Base-by-base conservation (phyloP, 1,140 invertebrate genomes). In the Mercenaria mercenaria region DNA sequence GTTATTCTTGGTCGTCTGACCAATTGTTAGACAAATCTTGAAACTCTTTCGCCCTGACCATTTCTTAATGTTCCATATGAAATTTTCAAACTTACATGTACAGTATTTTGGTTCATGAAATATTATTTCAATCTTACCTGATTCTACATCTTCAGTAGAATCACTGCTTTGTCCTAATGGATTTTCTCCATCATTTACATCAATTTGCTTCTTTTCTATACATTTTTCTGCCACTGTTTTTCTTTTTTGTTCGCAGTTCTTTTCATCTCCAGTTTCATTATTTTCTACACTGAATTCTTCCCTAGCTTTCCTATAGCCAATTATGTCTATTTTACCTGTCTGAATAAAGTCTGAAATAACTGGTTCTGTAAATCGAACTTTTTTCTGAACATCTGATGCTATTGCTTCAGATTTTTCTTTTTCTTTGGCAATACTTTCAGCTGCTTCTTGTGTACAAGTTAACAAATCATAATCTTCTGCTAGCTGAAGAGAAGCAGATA, bases 391-490 rank as follows among this genome's bases (percentile, higher is more conserved):
- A 39, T 11, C 8, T 76, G 43, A 56, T 37, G 11, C n/a, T n/a
- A 15, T 6, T 32, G 32, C 59, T 81, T 13, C 32, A 67, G 20
- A 34, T 15, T n/a, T 29, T n/a, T 10, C 6, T 39, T 41, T 39
- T 11, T 72, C 15, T 34, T 84, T 67, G 56, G 39, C 79, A 64
- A 93, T 83, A 29, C 89, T 88, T 15, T 89, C 59, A 37, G 89
- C 59, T 34, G 89, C 93, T 61, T 94, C 93, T 52, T 93, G 93
- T 37, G 93, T 93, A 82, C 92, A 91, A 15, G 93, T 92, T 69
- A 95, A 26, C 23, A 95, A 82, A 47, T 95, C 93, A 91, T 93
- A 91, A 23, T 91, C 89, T 85, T 95, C 94, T 32, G 94, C 94
- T 67, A 92, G 72, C 59, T 74, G 84, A 26, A 95, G 92, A 79